Conservation (phyloP, 1,140 invertebrate genomes). For the Zaprionus capensis region DNA sequence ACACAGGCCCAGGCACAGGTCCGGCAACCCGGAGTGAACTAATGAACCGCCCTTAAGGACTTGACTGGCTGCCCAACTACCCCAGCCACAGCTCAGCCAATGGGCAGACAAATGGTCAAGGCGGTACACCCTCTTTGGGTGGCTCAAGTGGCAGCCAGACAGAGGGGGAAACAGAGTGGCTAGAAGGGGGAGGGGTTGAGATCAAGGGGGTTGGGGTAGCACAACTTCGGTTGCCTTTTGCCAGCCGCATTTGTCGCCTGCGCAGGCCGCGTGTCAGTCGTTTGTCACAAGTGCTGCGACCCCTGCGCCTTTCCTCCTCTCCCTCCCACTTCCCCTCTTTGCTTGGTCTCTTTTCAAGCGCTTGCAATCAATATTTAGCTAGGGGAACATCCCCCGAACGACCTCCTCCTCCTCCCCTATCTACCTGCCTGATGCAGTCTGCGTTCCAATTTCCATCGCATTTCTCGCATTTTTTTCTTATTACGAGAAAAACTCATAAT, state of each 20-base stretch:
- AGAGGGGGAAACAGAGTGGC: constrained; percentile 12
- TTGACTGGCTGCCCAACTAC: not conserved
- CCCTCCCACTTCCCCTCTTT: constrained; percentile 6
- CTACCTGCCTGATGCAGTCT: constrained; percentile 51
- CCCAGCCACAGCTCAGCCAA: constrained; percentile 46
- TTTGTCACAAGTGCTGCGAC: constrained; percentile 59
- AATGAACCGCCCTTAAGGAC: constrained; percentile 38
- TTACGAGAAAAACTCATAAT: constrained; percentile 73
- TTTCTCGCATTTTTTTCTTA: constrained; percentile 73
- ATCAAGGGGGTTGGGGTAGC: not conserved
- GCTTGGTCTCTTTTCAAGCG: constrained; percentile 25
- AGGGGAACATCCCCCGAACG: constrained; percentile 11
- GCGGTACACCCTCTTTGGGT: constrained; percentile 21
- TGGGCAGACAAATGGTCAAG: constrained; percentile 64
- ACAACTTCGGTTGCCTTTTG: constrained; percentile 16
- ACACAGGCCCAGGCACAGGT: constrained; percentile 30
- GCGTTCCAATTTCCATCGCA: constrained; percentile 74
- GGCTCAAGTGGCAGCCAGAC: constrained; percentile 30
- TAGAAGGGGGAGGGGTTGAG: not conserved
- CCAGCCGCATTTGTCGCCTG: constrained; percentile 73
- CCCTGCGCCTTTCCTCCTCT: not conserved
- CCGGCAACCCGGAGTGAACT: constrained; percentile 14
- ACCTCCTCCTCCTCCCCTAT: constrained; percentile 4
- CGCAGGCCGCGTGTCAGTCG: constrained; percentile 78
- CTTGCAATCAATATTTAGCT: constrained; percentile 68